These are phyloP conservation scores for Onthophagus taurus DNA, from an alignment of 1,140 invertebrate species.

Conservation along the genomic window DNA sequence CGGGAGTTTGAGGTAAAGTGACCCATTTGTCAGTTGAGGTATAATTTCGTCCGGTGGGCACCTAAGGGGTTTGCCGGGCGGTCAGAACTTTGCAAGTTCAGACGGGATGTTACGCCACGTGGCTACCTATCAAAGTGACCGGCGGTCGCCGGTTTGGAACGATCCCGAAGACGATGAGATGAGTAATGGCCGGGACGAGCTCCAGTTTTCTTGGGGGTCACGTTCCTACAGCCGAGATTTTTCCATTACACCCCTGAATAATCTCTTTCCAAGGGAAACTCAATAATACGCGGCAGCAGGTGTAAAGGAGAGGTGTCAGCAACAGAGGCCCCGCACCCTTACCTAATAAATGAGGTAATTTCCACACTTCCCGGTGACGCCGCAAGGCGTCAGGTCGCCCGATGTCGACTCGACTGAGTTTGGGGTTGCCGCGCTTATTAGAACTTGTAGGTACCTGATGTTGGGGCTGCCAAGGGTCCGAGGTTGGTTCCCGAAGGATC, in stretches of 20 bases:
- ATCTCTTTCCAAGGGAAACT: constrained; percentile 30
- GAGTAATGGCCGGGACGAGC: too few species aligned
- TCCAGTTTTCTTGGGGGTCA: too few species aligned
- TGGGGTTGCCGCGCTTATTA: constrained; percentile 31
- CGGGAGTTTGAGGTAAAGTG: too few species aligned
- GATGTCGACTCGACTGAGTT: too few species aligned
- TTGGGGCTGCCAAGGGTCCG: too few species aligned
- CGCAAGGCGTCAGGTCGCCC: constrained; percentile 34
- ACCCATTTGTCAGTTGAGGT: too few species aligned
- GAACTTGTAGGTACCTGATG: constrained; percentile 37
- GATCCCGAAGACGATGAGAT: too few species aligned
- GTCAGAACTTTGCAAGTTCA: constrained; percentile 5
- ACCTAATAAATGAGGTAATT: constrained; percentile 44
- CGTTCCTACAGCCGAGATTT: constrained; percentile 6
- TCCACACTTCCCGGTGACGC: constrained; percentile 37
- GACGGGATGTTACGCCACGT: constrained; percentile 9
- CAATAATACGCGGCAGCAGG: constrained; percentile 41
- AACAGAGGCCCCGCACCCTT: constrained; percentile 38
- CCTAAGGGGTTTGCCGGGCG: too few species aligned
- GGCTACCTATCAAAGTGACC: constrained; percentile 14
- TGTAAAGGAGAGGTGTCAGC: constrained; percentile 42
- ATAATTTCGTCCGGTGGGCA: too few species aligned
- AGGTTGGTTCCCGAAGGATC: too few species aligned
- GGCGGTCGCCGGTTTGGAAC: too few species aligned
- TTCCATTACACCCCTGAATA: constrained; percentile 17